These are phyloP conservation scores for Oostethus manadensis DNA, from an alignment of 2,113 vertebrate genomes.

Conservation along the genomic window DNA sequence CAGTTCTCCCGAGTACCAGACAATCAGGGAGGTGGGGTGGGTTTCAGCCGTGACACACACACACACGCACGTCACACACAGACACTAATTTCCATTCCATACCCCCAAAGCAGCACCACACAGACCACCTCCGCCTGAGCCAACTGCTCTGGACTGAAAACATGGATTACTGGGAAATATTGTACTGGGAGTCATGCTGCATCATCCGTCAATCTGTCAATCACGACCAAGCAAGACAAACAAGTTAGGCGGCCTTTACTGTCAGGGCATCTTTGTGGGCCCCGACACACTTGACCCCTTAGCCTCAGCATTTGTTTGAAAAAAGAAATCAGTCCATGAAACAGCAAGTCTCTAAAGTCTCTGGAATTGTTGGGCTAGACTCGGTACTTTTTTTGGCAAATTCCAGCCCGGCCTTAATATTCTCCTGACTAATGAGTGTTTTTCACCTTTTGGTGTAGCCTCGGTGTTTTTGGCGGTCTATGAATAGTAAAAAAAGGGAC, in stretches of 20 bases:
- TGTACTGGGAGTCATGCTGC: background rate
- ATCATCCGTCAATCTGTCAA: slow-evolving; percentile 3
- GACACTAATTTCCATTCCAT: slow-evolving; percentile 42
- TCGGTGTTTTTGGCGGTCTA: too few relatives aligned
- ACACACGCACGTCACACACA: slow-evolving; percentile 22
- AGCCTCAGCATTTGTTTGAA: too few relatives aligned
- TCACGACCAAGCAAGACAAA: background rate
- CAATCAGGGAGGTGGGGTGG: slow-evolving; percentile 36
- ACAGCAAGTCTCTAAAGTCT: too few relatives aligned
- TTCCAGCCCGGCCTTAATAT: too few relatives aligned
- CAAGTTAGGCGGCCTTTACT: background rate
- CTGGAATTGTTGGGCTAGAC: too few relatives aligned
- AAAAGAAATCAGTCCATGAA: too few relatives aligned
- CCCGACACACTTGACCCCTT: too few relatives aligned
- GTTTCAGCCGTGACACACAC: slow-evolving; percentile 44
- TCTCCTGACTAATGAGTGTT: too few relatives aligned
- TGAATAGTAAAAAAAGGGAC: too few relatives aligned
- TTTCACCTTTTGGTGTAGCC: too few relatives aligned
- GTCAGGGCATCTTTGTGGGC: too few relatives aligned
- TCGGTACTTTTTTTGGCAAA: too few relatives aligned
- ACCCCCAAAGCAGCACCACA: slow-evolving; percentile 31
- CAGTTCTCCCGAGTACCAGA: slow-evolving; percentile 60
- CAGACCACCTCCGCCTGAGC: slow-evolving; percentile 28
- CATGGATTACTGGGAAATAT: slow-evolving; percentile 30
- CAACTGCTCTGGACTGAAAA: slow-evolving; percentile 18